Conservation (phyloP, 35 echinoderm and acorn worm species). For the Apostichopus parvimensis region DNA sequence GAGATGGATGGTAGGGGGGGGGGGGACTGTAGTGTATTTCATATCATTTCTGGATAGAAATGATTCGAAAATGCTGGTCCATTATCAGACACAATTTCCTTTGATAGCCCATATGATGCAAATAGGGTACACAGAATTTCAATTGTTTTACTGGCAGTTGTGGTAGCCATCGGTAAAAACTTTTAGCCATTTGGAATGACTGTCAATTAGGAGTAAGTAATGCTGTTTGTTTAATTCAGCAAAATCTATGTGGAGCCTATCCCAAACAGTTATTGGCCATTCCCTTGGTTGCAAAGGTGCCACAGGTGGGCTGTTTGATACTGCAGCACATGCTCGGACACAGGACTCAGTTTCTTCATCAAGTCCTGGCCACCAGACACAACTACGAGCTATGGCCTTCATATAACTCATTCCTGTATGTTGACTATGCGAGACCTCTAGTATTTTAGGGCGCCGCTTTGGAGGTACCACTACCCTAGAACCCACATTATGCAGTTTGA, state of each 20-base stretch:
- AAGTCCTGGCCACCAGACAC: conserved; percentile 66
- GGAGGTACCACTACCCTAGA: conserved; percentile 59
- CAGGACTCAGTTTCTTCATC: conserved; percentile 15
- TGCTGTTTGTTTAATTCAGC: not conserved
- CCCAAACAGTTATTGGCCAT: not conserved
- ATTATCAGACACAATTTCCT: not conserved
- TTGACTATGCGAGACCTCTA: conserved; percentile 59
- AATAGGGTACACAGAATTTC: not conserved
- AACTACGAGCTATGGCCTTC: conserved; percentile 68
- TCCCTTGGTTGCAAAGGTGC: not conserved
- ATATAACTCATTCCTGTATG: conserved; percentile 63
- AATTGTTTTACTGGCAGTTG: not conserved
- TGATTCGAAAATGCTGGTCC: not conserved
- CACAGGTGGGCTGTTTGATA: not conserved
- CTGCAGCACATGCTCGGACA: not conserved
- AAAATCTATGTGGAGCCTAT: conserved; percentile 3
- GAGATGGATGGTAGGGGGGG: not conserved
- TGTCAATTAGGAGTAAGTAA: not conserved
- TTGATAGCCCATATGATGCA: not conserved
- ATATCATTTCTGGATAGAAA: not conserved
- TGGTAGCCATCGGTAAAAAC: not conserved
- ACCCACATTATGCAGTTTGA: conserved; percentile 58
- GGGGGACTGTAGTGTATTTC: not conserved
- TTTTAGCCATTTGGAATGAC: not conserved
- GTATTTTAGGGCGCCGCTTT: conserved; percentile 5